phyloP scores from a whole-genome alignment of 1,140 invertebrate species.

The Pseudomyrmex flavicornis region DNA sequence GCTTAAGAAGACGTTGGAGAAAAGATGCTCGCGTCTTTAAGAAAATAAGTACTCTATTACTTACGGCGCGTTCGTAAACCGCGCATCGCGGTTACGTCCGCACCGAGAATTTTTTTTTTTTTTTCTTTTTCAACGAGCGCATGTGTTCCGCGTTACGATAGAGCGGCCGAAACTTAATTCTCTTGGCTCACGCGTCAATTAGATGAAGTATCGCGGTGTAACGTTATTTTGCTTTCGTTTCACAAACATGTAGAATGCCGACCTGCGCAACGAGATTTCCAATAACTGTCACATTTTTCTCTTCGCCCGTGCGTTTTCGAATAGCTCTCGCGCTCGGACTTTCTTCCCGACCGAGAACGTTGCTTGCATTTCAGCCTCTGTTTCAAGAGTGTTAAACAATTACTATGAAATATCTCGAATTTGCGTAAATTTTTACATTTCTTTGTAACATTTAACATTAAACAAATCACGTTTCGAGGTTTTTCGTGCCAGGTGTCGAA shows the following conservation, averaged over 20 bases:
- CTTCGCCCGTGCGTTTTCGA: background rate
- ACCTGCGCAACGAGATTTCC: background rate
- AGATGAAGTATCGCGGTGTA: background rate
- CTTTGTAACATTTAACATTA: no score
- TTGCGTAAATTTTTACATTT: no score
- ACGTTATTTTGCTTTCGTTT: background rate
- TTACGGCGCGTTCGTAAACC: constrained; percentile 32
- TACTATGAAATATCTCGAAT: no score
- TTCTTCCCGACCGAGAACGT: no score
- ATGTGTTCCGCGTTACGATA: background rate
- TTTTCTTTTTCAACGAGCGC: background rate
- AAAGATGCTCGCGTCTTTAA: constrained; percentile 35
- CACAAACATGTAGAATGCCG: background rate
- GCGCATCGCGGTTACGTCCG: background rate
- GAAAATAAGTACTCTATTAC: constrained; percentile 53
- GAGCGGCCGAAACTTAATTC: background rate
- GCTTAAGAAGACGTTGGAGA: constrained; percentile 16
- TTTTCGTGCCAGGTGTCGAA: no score
- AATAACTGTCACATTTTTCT: background rate
- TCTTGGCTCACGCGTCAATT: background rate
- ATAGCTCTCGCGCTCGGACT: background rate
- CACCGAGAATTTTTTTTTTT: background rate
- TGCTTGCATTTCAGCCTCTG: no score
- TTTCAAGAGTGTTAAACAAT: no score
- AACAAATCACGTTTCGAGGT: no score